Base-by-base conservation (phyloP, 1,140 invertebrate species). In the Calosoma granatense region DNA sequence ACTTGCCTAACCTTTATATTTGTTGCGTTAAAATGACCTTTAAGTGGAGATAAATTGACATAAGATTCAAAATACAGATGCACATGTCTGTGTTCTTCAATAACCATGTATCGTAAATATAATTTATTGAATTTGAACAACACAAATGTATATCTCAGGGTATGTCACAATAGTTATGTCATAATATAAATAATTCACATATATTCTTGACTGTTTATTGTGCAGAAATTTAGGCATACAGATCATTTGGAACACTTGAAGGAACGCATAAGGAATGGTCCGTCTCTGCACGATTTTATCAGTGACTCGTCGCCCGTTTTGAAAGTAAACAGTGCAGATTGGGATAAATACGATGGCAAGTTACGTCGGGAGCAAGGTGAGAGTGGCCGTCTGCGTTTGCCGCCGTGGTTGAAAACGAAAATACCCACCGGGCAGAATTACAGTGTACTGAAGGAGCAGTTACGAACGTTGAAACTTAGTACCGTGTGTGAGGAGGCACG, bases 401-500 rank as follows among this genome's bases (percentile, higher is more conserved):
- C 97, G 17, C 92, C 94, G 52, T 99, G 97, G 97, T 69, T 99
- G 23, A 98, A 98, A 71, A 94, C 87, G 41, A 83, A 92, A 66
- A 97, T 98, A 70, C 94, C 96, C 11, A 85, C 87, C 64, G 94
- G 89, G 69, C 61, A 86, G 65, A 93, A 92, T 74, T 95, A 86
- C 69, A 82, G 77, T 61, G 83, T 82, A 66, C 73, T 99, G 14
- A 99, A 98, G 68, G 79, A 87, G 53, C 88, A 94, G 67, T 74
- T 99, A 11, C 75, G 92, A 56, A 81, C 86, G 14, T 76, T 98
- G 12, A 97, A 96, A 64, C 76, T 99, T 9, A 89, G 93, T 65
- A 99, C 97, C 1, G 97, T 99, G 1, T 99, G 97, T 74, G 94
- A 99, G 72, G 97, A 99, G 77, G 97, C 97, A 0, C 79, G 92